Base-by-base conservation (phyloP, 2,888 invertebrate genomes). In the Hyposoter didymator region DNA sequence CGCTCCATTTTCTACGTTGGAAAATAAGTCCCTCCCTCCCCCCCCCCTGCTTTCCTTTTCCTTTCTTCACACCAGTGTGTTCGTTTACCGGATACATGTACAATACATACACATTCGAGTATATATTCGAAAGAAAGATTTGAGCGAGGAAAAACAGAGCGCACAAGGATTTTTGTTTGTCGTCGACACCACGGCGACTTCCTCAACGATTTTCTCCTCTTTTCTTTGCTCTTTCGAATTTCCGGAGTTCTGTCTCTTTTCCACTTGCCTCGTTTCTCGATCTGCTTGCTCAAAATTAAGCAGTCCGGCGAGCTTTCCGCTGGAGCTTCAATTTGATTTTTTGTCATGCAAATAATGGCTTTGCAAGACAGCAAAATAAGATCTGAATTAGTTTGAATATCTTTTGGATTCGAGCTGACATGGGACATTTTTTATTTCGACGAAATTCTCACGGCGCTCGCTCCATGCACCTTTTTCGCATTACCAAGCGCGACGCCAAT, bases 1-100 rank as follows among this genome's bases (percentile, higher is more conserved):
- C 85, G 85, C 78, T 86, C 85, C 85, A 86, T 86, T 86, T 86
- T 78, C 73, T 59, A 73, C 80, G 85, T 83, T 86, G 85, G 81
- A 86, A 86, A 86, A 86, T 86, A 86, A 86, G 82, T 72, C 70
- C 80, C 79, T 67, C 64, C 35, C 10, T n/a, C 8, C 79, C 73
- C 64, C 35, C 10, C 28, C 8, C 32, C 52, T 67, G 39, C 35
- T 14, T 17, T 19, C 32, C 66, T 39, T 49, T 52, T 7, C 14
- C 66, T 64, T 43, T 47, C 22, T 22, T 64, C 64, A 64, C 47
- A 64, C 39, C 47, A 22, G 14, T 17, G 10, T 17, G 76, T 78
- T 47, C 47, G 47, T 14, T 66, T 19, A 59, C 55, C 19, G 28
- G 43, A 45, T 66, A 73, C 62, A 59, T 67, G 28, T 70, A 72